phyloP scores from a whole-genome alignment of 2,888 invertebrate species.

The Elegia similella region DNA sequence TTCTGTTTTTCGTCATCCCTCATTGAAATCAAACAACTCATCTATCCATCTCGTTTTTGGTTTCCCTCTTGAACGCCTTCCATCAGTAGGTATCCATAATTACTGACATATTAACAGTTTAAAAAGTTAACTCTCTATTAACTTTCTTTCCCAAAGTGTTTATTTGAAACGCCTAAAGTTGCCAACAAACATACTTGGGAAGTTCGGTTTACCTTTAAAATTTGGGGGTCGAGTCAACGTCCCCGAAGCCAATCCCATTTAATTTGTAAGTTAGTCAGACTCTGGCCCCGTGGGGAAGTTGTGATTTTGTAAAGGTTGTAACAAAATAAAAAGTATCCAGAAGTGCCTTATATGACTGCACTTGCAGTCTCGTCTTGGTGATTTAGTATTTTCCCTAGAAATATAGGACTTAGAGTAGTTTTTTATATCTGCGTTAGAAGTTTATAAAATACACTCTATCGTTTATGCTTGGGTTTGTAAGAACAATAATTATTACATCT shows the following conservation, averaged over 20 bases:
- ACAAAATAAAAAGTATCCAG: neutral
- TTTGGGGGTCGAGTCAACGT: neutral
- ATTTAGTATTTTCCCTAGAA: too few relatives aligned
- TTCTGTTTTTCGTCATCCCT: too few relatives aligned
- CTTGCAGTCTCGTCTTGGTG: too few relatives aligned
- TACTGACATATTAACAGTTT: neutral
- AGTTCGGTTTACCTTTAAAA: slow-evolving; percentile 1
- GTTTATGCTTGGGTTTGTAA: too few relatives aligned
- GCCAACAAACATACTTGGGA: neutral
- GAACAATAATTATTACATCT: too few relatives aligned
- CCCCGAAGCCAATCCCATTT: slow-evolving; percentile 3
- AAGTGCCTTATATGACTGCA: neutral
- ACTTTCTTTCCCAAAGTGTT: neutral
- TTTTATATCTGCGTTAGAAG: too few relatives aligned
- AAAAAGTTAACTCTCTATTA: neutral
- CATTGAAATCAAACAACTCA: too few relatives aligned
- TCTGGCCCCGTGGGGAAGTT: slow-evolving; percentile 5
- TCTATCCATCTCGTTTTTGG: too few relatives aligned
- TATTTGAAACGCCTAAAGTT: slow-evolving; percentile 7
- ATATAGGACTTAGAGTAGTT: too few relatives aligned
- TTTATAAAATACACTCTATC: too few relatives aligned
- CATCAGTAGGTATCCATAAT: too few relatives aligned
- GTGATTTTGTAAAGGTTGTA: slow-evolving; percentile 2
- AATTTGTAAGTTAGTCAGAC: slow-evolving; percentile 11
- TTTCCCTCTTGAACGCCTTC: too few relatives aligned